Evolutionary conservation across 2,888 invertebrate genomes (phyloP).

Genomic region (Bruchidius siliquastri): DNA sequence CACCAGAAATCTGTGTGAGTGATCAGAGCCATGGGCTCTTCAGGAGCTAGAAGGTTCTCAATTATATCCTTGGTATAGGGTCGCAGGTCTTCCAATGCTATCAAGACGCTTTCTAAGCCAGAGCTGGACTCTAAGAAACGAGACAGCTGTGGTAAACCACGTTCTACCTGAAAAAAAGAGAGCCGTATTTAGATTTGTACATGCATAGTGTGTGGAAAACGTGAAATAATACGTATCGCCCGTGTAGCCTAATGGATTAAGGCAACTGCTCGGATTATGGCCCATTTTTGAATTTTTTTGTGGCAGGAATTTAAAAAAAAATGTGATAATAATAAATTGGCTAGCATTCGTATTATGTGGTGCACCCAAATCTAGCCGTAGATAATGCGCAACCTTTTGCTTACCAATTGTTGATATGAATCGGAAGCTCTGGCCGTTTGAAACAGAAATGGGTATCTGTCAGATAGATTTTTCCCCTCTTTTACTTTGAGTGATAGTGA

Average conservation of each 20-base stretch:
- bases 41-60: constrained; percentile 64
- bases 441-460: constrained; percentile 65
- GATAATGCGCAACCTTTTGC: too few species aligned
- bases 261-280: too few species aligned
- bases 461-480: constrained; percentile 50
- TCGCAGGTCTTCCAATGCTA: constrained; percentile 56
- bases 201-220: too few species aligned
- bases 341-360: too few species aligned
- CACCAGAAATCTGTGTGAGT: constrained; percentile 85
- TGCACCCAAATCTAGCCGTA: too few species aligned
- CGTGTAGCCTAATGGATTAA: too few species aligned
- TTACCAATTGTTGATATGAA: constrained; percentile 68
- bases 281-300: too few species aligned
- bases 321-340: too few species aligned
- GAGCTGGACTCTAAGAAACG: constrained; percentile 64
- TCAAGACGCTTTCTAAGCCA: constrained; percentile 59
- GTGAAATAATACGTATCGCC: too few species aligned
- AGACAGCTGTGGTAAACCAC: constrained; percentile 71
- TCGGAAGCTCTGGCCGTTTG: constrained; percentile 75
- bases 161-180: constrained; percentile 48
- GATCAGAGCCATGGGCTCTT: constrained; percentile 68
- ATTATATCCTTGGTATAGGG: constrained; percentile 69
- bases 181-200: not conserved
- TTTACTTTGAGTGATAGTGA: constrained; percentile 61
- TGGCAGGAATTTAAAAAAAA: too few species aligned